phyloP scores from a whole-genome alignment of 1,140 invertebrate species.

The Drosophila insularis region DNA sequence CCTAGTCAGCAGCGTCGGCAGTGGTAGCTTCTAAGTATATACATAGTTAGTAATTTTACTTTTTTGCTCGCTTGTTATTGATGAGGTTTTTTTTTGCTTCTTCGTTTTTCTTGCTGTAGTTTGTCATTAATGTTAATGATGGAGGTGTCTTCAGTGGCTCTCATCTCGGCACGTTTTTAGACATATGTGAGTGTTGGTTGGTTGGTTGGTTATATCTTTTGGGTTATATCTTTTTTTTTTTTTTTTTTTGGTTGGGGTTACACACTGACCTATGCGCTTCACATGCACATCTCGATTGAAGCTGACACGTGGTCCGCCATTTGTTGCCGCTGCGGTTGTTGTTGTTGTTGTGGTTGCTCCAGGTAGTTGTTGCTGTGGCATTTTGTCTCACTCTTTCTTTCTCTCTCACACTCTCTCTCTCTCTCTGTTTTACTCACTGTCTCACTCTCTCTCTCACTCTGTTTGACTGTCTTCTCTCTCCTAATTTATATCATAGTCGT shows the following conservation, averaged over 20 bases:
- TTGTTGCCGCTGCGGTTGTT: slow-evolving; percentile 36
- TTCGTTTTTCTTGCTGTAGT: slow-evolving; percentile 28
- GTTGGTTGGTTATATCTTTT: slow-evolving; percentile 40
- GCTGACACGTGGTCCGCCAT: slow-evolving; percentile 88
- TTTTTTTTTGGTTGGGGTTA: slow-evolving; percentile 56
- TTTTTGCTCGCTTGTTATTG: slow-evolving; percentile 47
- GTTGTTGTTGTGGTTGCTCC: slow-evolving; percentile 25
- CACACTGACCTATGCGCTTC: slow-evolving; percentile 91
- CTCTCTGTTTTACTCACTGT: not conserved
- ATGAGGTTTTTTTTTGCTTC: slow-evolving; percentile 43
- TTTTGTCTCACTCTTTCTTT: slow-evolving; percentile 26
- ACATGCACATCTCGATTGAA: slow-evolving; percentile 95
- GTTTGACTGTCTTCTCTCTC: slow-evolving; percentile 46
- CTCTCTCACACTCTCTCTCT: slow-evolving; percentile 2
- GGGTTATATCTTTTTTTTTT: slow-evolving; percentile 32
- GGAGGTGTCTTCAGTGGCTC: slow-evolving; percentile 16
- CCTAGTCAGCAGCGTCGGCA: slow-evolving; percentile 30
- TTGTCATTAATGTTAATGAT: slow-evolving; percentile 49
- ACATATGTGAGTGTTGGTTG: slow-evolving; percentile 31
- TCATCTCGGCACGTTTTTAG: slow-evolving; percentile 19
- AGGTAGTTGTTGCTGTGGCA: slow-evolving; percentile 40
- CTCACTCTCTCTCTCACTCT: slow-evolving; percentile 33
- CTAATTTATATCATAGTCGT: slow-evolving; percentile 53
- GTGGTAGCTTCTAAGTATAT: slow-evolving; percentile 1
- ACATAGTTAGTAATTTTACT: slow-evolving; percentile 52